Percentiles rank a stretch among this genome's conserved stretches.
phyloP scores from a whole-genome alignment of 1,140 invertebrate genomes.

The Myzus persicae region DNA sequence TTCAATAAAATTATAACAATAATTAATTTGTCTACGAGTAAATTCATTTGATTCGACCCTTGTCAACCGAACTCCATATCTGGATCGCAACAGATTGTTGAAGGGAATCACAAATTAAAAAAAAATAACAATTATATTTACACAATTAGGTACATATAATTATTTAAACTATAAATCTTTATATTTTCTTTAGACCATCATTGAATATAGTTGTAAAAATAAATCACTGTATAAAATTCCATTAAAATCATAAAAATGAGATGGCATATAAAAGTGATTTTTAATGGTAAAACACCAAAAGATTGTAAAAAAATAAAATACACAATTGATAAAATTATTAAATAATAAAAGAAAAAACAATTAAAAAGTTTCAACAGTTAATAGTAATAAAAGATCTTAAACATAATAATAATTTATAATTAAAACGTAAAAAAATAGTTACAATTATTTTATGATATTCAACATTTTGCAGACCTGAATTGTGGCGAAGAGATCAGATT shows the following conservation, averaged over 20 bases:
- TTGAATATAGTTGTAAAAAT: background rate
- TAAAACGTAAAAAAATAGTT: background rate
- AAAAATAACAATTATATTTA: background rate
- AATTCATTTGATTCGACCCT: too few species aligned
- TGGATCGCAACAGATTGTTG: too few species aligned
- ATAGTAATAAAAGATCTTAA: slow-evolving; percentile 23
- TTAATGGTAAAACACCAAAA: background rate
- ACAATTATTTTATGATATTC: background rate
- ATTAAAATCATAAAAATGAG: background rate
- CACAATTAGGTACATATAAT: background rate
- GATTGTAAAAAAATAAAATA: background rate
- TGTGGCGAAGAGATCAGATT: slow-evolving; percentile 35
- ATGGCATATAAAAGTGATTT: background rate
- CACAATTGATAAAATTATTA: background rate
- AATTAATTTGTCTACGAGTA: too few species aligned
- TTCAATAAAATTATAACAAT: too few species aligned
- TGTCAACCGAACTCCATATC: too few species aligned
- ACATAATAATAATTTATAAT: slow-evolving; percentile 31
- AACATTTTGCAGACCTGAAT: slow-evolving; percentile 43
- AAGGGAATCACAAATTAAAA: background rate
- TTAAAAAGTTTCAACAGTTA: slow-evolving; percentile 13
- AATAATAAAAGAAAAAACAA: background rate
- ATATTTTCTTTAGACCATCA: background rate
- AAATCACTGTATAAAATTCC: slow-evolving; percentile 24
- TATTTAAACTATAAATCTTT: background rate